Conservation (phyloP, 2,113 vertebrate genomes). For the Pelmatolapia mariae region DNA sequence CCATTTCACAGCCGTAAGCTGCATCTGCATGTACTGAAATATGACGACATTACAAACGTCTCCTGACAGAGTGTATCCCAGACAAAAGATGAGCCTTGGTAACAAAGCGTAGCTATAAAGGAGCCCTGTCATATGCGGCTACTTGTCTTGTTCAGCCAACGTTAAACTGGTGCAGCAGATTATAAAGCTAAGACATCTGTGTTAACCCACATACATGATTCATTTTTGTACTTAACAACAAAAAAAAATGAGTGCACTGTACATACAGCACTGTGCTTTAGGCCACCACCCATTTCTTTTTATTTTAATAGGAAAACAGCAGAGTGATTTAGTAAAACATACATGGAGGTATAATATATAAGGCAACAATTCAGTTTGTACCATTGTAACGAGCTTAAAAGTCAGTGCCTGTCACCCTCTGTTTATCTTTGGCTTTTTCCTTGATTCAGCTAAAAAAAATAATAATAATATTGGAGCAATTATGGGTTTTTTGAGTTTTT, state of each 20-base stretch:
- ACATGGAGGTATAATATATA: not conserved
- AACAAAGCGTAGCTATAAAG: not conserved
- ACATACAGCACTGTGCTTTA: not conserved
- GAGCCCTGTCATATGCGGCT: not conserved
- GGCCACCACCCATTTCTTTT: not conserved
- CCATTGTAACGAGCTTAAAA: not conserved
- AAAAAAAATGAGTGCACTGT: not conserved
- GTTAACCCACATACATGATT: not conserved
- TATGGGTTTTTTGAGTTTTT: not conserved
- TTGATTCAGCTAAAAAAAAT: not conserved
- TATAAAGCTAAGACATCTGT: not conserved
- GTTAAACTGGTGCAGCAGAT: not conserved
- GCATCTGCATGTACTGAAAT: not conserved
- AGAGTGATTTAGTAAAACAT: not conserved
- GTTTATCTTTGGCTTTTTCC: not conserved
- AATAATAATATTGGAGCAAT: not conserved
- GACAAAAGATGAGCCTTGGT: not conserved
- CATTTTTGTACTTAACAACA: not conserved
- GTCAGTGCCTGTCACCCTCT: not conserved
- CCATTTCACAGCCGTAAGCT: not conserved
- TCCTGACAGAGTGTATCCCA: not conserved
- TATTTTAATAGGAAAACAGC: not conserved
- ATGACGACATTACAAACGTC: not conserved
- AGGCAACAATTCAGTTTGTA: not conserved
- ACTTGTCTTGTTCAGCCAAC: not conserved